phyloP scores from a whole-genome alignment of 1,140 invertebrate species.

The Rhagoletis pomonella region DNA sequence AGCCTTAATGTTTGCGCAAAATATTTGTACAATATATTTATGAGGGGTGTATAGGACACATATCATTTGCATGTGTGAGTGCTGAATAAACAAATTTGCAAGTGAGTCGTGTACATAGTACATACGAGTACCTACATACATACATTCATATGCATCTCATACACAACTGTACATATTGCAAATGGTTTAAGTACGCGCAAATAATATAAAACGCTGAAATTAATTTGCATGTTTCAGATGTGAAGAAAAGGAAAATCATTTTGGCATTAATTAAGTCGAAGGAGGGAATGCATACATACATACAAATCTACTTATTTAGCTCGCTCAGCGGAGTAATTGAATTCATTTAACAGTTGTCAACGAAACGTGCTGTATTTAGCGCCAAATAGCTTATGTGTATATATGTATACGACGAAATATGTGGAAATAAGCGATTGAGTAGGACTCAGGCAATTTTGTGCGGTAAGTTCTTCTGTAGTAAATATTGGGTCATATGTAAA shows the following conservation, averaged over 20 bases:
- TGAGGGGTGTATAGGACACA: not conserved
- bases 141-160: not conserved
- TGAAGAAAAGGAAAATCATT: conserved; percentile 4
- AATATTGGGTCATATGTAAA: too few relatives aligned
- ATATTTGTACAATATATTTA: conserved; percentile 43
- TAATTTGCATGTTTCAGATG: conserved; percentile 29
- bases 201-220: not conserved
- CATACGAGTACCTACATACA: not conserved
- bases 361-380: not conserved
- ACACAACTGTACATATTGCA: not conserved
- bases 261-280: conserved; percentile 36
- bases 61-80: not conserved
- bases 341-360: conserved; percentile 3
- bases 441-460: not conserved
- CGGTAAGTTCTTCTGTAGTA: too few relatives aligned
- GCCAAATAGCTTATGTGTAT: not conserved
- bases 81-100: conserved; percentile 34
- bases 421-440: not conserved
- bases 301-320: not conserved
- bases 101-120: not conserved
- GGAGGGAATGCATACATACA: not conserved
- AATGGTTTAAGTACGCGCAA: not conserved
- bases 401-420: not conserved
- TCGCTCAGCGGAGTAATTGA: conserved; percentile 2
- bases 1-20: conserved; percentile 21